Evolutionary conservation across 2,888 invertebrate genomes (phyloP), one percentile per base, ranked within the genome.

Genomic region (Ectemnius cavifrons): DNA sequence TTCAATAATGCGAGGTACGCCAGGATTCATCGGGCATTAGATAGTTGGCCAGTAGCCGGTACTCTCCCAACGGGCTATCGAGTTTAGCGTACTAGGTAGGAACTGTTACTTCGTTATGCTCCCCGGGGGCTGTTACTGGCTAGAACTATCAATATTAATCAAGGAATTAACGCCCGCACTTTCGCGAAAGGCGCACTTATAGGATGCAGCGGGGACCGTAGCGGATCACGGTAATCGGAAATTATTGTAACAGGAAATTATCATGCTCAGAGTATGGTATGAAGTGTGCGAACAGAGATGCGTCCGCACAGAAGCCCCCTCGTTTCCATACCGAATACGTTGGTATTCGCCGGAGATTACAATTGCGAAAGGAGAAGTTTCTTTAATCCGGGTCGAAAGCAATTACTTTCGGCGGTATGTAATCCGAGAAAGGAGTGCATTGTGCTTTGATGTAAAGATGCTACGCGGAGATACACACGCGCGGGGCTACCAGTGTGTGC

Each of bases 101-200:
- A 63, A 20, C 37, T 47, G 63, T 63, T 63, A 63, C 49, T 20
- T 23, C n/a, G 14, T 20, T 63, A 47, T 47, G 37, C 67, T 64
- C 63, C 59, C 67, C 23, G 61, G 58, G 56, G 66, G 57, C 56
- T 20, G 65, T 20, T 63, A 61, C 60, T 63, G 61, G 70, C 65
- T 58, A 56, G 63, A 75, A 76, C 70, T 76, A 75, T 75, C 71
- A 64, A 71, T 66, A 75, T 75, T 75, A 71, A 56, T 73, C 71
- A 56, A 59, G 63, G 61, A 75, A 75, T 71, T 76, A 76, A 75
- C 63, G 67, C 37, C 56, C 56, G 37, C 71, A 75, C 69, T 71
- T 75, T 68, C 65, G 20, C 59, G 64, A 66, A 73, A 66, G 66
- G 64, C 60, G 49, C 23, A 46, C 27, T 63, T 23, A 56, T 67